Evolutionary conservation across 2,888 invertebrate species (phyloP).

Genomic region (Tanytarsus gracilentus): DNA sequence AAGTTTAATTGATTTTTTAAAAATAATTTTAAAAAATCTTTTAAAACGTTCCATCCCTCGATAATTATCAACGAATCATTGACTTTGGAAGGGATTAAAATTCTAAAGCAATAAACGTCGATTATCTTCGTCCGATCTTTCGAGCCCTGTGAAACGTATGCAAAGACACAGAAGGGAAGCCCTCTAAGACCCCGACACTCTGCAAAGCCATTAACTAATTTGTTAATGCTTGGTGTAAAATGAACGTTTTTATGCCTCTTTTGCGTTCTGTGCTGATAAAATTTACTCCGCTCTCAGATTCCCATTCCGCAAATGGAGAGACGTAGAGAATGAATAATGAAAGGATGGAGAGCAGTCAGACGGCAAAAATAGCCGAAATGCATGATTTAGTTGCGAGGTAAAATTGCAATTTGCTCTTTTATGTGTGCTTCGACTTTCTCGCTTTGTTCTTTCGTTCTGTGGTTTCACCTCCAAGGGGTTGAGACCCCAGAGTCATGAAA

Average conservation of each 20-base stretch:
- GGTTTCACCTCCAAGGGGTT: too few relatives aligned
- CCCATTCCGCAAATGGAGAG: not conserved
- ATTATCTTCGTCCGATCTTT: too few relatives aligned
- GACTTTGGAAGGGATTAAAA: too few relatives aligned
- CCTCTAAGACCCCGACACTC: not conserved
- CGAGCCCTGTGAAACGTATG: too few relatives aligned
- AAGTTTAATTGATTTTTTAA: too few relatives aligned
- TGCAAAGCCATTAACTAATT: slow-evolving; percentile 26
- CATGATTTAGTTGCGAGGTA: slow-evolving; percentile 9
- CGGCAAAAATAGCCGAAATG: slow-evolving; percentile 7
- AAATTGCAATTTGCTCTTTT: not conserved
- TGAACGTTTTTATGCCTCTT: slow-evolving; percentile 18
- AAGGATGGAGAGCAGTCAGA: not conserved
- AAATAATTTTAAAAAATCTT: too few relatives aligned
- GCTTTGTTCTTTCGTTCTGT: not conserved
- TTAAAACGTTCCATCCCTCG: too few relatives aligned
- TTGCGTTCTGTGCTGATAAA: not conserved
- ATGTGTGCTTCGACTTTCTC: too few relatives aligned
- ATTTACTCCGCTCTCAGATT: not conserved
- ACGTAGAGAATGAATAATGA: not conserved
- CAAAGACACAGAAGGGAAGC: not conserved
- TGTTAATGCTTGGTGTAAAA: slow-evolving; percentile 24
- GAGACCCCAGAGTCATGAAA: too few relatives aligned
- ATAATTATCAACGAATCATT: too few relatives aligned
- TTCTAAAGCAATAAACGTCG: too few relatives aligned